Conservation (phyloP, 2,113 vertebrate genomes). For the Aramus guarauna region DNA sequence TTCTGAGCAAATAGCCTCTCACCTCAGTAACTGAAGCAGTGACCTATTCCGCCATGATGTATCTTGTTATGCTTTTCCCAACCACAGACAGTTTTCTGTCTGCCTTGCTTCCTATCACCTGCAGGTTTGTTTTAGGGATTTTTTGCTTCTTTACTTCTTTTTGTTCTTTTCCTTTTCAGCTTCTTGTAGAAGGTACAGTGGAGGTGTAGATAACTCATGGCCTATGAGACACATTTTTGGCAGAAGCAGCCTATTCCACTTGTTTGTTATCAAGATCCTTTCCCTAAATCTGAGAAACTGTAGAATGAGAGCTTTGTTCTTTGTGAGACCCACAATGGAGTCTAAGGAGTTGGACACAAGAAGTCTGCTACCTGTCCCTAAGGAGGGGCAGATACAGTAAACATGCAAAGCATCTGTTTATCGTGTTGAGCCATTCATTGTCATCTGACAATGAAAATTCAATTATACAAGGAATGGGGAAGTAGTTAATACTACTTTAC, state of each 20-base stretch:
- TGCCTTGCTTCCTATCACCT: not conserved
- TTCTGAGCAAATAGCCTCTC: not conserved
- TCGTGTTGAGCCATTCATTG: not conserved
- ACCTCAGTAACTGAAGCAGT: not conserved
- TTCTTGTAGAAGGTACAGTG: not conserved
- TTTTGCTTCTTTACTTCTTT: not conserved
- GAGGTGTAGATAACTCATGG: not conserved
- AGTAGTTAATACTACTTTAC: not conserved
- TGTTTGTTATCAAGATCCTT: not conserved
- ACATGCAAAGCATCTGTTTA: not conserved
- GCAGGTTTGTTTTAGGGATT: not conserved
- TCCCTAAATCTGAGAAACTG: not conserved
- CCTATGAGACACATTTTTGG: not conserved
- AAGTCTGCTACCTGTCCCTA: not conserved
- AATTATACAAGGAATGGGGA: not conserved
- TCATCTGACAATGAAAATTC: not conserved
- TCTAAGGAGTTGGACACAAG: not conserved
- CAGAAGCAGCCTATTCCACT: not conserved
- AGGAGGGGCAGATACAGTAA: not conserved
- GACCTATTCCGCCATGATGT: not conserved
- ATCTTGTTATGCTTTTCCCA: not conserved
- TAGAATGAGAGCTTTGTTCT: not conserved
- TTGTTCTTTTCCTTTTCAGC: not conserved
- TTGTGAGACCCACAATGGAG: accelerated
- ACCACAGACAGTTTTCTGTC: not conserved